A percentile compares a stretch with the other conserved stretches of the same genome.
These are phyloP conservation scores for Caenorhabditis uteleia DNA, from an alignment of 2,888 invertebrate genomes.

Conservation along the genomic window DNA sequence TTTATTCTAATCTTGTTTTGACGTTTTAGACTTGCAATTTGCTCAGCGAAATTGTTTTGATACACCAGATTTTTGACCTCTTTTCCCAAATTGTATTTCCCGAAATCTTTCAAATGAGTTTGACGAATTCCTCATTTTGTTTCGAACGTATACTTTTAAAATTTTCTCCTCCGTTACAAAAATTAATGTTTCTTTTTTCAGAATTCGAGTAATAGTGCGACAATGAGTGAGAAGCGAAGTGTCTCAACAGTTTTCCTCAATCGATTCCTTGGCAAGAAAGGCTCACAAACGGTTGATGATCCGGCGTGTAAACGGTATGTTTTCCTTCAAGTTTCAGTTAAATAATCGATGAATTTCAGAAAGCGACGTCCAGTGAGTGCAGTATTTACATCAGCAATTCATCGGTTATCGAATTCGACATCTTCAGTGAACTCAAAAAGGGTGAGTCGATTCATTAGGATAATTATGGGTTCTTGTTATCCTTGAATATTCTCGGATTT, in stretches of 20 bases:
- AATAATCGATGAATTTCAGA: conserved; percentile 9
- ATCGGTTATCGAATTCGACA: conserved; percentile 39
- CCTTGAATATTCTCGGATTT: too few relatives aligned
- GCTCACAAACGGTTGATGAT: conserved; percentile 31
- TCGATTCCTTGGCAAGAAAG: conserved; percentile 43
- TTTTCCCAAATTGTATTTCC: too few relatives aligned
- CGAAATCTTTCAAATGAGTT: too few relatives aligned
- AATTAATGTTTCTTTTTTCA: too few relatives aligned
- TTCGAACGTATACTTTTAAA: too few relatives aligned
- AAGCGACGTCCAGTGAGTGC: conserved; percentile 50
- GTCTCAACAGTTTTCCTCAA: conserved; percentile 45
- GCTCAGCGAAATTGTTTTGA: too few relatives aligned
- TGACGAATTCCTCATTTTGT: too few relatives aligned
- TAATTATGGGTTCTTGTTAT: too few relatives aligned
- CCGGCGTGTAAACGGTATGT: conserved; percentile 29
- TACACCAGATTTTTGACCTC: too few relatives aligned
- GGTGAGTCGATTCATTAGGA: conserved; percentile 19
- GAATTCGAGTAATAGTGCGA: conserved; percentile 12
- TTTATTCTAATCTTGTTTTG: too few relatives aligned
- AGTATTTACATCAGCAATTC: conserved; percentile 48
- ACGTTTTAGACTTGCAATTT: too few relatives aligned
- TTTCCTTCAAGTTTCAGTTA: neutral
- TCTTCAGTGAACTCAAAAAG: conserved; percentile 37
- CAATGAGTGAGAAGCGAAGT: conserved; percentile 45
- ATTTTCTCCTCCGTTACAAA: too few relatives aligned